These are phyloP conservation scores for Malacosoma neustria DNA, from an alignment of 2,888 invertebrate species.

Conservation along the genomic window DNA sequence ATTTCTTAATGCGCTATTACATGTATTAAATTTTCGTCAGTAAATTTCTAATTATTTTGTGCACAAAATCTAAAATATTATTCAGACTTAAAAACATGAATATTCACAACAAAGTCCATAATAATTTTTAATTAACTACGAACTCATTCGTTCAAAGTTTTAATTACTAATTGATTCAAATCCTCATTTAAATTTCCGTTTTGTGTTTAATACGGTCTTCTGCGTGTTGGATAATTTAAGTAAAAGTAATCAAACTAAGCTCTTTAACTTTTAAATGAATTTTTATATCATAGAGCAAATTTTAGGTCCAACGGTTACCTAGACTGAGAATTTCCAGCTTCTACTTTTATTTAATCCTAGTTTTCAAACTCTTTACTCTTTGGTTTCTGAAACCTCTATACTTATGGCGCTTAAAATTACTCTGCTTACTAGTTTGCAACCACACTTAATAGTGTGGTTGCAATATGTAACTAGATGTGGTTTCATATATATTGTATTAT, in stretches of 20 bases:
- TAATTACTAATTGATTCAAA: background rate
- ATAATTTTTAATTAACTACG: background rate
- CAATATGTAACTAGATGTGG: no score
- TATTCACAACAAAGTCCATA: background rate
- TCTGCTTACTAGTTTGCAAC: no score
- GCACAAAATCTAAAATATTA: no score
- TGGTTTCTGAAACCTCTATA: slow-evolving; percentile 13
- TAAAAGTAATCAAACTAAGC: slow-evolving; percentile 31
- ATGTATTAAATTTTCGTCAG: no score
- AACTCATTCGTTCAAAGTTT: background rate
- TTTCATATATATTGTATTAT: no score
- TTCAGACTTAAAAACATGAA: no score
- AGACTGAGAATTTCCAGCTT: slow-evolving; percentile 10
- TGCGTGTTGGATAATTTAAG: slow-evolving; percentile 16
- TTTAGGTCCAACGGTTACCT: slow-evolving; percentile 27
- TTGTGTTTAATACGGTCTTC: background rate
- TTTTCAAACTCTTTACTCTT: slow-evolving; percentile 15
- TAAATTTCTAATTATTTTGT: no score
- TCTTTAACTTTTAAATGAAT: slow-evolving; percentile 47
- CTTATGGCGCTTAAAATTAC: slow-evolving; percentile 6
- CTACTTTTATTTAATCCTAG: slow-evolving; percentile 17
- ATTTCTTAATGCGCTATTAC: no score
- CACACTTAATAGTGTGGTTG: no score
- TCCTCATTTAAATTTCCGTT: background rate
- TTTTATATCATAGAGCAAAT: slow-evolving; percentile 41